These are phyloP conservation scores for Rutpela maculata DNA, from an alignment of 2,888 invertebrate species.

Conservation along the genomic window DNA sequence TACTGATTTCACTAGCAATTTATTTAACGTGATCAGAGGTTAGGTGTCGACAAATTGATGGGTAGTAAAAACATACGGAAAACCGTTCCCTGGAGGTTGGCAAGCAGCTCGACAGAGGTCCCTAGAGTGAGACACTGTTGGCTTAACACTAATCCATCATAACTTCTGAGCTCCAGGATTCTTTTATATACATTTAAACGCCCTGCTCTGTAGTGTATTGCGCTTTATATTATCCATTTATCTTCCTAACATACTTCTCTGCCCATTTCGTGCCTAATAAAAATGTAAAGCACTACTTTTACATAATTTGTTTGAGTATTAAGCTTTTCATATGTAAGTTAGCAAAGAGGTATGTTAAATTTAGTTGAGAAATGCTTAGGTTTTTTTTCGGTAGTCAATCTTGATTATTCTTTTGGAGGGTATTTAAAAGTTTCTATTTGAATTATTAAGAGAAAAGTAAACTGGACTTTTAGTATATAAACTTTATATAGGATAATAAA, in stretches of 20 bases:
- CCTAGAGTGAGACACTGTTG: slow-evolving; percentile 63
- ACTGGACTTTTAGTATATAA: slow-evolving; percentile 24
- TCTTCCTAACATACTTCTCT: slow-evolving; percentile 67
- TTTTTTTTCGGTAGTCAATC: slow-evolving; percentile 41
- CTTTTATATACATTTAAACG: slow-evolving; percentile 65
- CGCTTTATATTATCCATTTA: slow-evolving; percentile 69
- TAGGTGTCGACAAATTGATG: slow-evolving; percentile 34
- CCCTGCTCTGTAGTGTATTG: slow-evolving; percentile 39
- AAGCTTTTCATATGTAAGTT: slow-evolving; percentile 65
- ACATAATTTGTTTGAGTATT: slow-evolving; percentile 71
- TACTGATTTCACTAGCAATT: slow-evolving; percentile 22
- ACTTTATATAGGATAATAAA: slow-evolving; percentile 38
- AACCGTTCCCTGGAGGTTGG: slow-evolving; percentile 43
- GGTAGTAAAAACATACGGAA: slow-evolving; percentile 49
- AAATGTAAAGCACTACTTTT: slow-evolving; percentile 72
- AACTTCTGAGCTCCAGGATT: slow-evolving; percentile 67
- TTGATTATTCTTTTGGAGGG: slow-evolving; percentile 36
- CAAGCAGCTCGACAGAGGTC: slow-evolving; percentile 61
- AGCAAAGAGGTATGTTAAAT: slow-evolving; percentile 42
- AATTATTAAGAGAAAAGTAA: slow-evolving; percentile 25
- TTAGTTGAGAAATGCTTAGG: slow-evolving; percentile 28
- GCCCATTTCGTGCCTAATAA: slow-evolving; percentile 69
- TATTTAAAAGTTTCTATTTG: slow-evolving; percentile 7
- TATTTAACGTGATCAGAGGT: slow-evolving; percentile 18
- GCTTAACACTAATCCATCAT: slow-evolving; percentile 70